These are phyloP conservation scores for Odontamblyopus rebecca DNA, from an alignment of 2,797 vertebrate genomes.

Conservation along the genomic window DNA sequence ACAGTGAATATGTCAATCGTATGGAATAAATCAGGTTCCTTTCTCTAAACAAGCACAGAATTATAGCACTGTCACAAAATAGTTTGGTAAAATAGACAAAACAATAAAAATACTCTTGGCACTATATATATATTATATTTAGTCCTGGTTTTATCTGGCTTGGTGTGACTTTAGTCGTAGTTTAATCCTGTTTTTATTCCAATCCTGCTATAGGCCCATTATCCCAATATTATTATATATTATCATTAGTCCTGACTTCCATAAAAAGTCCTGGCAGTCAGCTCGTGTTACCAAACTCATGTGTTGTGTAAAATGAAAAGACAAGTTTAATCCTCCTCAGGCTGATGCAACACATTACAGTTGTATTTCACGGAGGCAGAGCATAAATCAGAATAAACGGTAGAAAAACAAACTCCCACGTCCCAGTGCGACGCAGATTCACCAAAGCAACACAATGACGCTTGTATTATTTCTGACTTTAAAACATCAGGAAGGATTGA, in stretches of 20 bases:
- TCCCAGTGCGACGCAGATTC: neutral
- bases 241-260: neutral
- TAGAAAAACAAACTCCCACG: constrained; percentile 4
- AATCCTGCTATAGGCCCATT: too few species aligned
- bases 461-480: neutral
- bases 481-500: neutral
- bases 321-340: neutral
- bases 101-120: too few species aligned
- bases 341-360: constrained; percentile 9
- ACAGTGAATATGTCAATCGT: too few species aligned
- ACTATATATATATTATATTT: too few species aligned
- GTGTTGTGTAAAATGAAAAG: neutral
- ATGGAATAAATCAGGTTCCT: too few species aligned
- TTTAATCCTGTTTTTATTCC: too few species aligned
- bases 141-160: too few species aligned
- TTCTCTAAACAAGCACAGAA: too few species aligned
- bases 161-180: too few species aligned
- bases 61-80: too few species aligned
- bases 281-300: neutral
- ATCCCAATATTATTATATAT: too few species aligned
- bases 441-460: neutral
- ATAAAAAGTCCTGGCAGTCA: neutral
- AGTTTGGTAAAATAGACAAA: too few species aligned
- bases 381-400: neutral
- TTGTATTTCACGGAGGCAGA: neutral